A percentile compares a stretch with the other conserved stretches of the same genome.
These are phyloP conservation scores for Ethmia dodecea DNA, from an alignment of 2,888 invertebrate species.

Conservation along the genomic window DNA sequence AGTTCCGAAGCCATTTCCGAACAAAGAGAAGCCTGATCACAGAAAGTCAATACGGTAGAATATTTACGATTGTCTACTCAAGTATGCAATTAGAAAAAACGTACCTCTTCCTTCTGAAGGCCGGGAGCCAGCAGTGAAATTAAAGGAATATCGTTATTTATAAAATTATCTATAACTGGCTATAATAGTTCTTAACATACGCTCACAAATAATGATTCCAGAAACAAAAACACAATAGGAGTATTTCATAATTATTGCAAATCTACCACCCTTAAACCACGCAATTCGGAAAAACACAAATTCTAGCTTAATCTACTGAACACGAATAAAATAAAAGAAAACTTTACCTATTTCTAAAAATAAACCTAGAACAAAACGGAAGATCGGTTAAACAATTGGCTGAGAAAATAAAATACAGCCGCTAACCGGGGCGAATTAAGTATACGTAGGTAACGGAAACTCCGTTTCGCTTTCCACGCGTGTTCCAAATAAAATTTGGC, in stretches of 20 bases:
- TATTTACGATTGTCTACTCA: slow-evolving; percentile 13
- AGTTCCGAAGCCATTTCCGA: slow-evolving; percentile 86
- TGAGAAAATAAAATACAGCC: slow-evolving; percentile 9
- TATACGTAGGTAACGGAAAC: slow-evolving; percentile 1
- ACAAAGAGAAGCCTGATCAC: slow-evolving; percentile 81
- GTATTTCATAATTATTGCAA: no score
- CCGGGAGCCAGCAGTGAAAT: slow-evolving; percentile 20
- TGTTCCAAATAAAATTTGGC: slow-evolving; percentile 7
- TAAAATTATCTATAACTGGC: background rate
- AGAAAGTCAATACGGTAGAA: slow-evolving; percentile 24
- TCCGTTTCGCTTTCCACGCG: slow-evolving; percentile 5
- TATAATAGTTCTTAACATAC: background rate
- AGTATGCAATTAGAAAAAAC: slow-evolving; percentile 31
- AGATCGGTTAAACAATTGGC: slow-evolving; percentile 20
- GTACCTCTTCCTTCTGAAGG: slow-evolving; percentile 65
- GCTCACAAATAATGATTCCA: no score
- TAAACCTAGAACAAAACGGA: slow-evolving; percentile 70
- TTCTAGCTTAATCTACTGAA: no score
- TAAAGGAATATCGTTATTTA: background rate
- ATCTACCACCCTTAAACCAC: background rate
- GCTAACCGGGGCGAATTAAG: no score
- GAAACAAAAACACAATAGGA: no score
- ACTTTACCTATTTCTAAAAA: slow-evolving; percentile 49
- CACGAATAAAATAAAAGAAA: slow-evolving; percentile 18
- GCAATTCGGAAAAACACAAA: no score